A percentile compares a stretch with the other conserved stretches of the same genome.
Conservation (phyloP, 2,113 vertebrate species). For the Rissa tridactyla region DNA sequence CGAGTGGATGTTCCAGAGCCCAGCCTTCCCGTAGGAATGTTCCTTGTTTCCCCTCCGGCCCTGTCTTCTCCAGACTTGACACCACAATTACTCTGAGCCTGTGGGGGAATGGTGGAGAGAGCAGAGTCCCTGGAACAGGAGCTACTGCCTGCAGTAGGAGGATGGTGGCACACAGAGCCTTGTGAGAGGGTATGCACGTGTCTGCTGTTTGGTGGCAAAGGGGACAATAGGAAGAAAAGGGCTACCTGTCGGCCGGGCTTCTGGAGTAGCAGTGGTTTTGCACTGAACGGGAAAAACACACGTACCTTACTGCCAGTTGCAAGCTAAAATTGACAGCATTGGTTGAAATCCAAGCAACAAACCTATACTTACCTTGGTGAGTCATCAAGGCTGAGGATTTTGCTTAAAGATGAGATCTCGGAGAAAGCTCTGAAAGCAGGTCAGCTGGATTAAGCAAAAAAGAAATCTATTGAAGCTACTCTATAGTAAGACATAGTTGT, state of each 20-base stretch:
- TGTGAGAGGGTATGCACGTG: accelerated
- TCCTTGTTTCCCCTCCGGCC: background rate
- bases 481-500: background rate
- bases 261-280: background rate
- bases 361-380: background rate
- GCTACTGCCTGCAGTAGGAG: background rate
- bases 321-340: background rate
- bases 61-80: background rate
- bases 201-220: background rate
- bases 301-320: background rate
- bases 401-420: background rate
- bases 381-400: background rate
- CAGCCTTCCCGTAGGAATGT: background rate
- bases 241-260: background rate
- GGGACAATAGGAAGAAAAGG: background rate
- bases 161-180: background rate
- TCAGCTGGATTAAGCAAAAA: background rate
- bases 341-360: background rate
- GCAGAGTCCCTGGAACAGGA: background rate
- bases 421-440: background rate
- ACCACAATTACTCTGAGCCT: background rate
- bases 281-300: background rate
- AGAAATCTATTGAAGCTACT: background rate
- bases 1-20: background rate
- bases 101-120: background rate